Base-by-base conservation (phyloP, 2,888 invertebrate species). In the Cryptus viduatorius region DNA sequence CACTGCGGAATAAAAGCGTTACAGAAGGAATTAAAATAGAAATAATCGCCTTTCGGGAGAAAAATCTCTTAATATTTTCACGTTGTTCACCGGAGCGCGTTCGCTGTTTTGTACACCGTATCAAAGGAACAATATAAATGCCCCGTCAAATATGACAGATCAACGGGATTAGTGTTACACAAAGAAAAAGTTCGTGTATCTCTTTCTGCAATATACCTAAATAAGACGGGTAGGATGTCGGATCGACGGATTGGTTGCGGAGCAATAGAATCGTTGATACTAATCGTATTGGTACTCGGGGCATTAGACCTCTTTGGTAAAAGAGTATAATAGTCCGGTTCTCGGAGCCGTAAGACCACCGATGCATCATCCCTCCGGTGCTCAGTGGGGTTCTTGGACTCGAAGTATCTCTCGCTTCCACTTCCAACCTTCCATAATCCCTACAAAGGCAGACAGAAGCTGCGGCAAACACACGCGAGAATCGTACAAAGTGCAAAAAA, bases 221-320 rank as follows among this genome's bases (percentile, higher is more conserved):
- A 79, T 79, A 79, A 69, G 50, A 37, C 68, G 16, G 37, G 65
- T 61, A 76, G 24, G 24, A 24, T 24, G 24, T 24, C 24, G 24
- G 24, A 24, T 24, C 1, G 24, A 24, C 24, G 24, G 24, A 24
- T 24, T 24, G 24, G 24, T 24, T 24, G 24, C 24, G 24, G 71
- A 42, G 67, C 53, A 48, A 83, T 79, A 73, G 77, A 83, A 68
- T 59, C 65, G 82, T 72, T 82, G 75, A 85, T 85, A 73, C 82
- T 86, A 86, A 87, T 86, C 84, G 81, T 73, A 86, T 86, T 82
- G 75, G 46, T 64, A 48, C 64, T 48, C 53, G 71, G 68, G 44
- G 67, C 65, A 77, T 78, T 46, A 65, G 73, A 46, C 69, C 72
- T 77, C 59, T 76, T 80, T 61, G 75, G 65, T 31, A 64, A 8